phyloP scores from a whole-genome alignment of 2,113 vertebrate species.

The Gobio gobio region DNA sequence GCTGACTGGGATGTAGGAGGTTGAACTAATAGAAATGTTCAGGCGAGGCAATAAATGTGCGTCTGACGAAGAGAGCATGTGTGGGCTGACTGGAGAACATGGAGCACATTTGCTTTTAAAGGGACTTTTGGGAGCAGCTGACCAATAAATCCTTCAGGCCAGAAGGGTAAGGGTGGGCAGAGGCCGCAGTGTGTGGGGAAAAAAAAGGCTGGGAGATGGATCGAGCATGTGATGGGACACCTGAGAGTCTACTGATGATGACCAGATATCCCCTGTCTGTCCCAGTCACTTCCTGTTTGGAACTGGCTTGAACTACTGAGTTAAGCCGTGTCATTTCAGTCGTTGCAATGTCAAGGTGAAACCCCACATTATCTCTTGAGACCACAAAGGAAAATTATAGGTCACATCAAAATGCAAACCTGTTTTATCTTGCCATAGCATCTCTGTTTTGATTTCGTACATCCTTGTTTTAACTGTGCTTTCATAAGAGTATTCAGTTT shows the following conservation, averaged over 20 bases:
- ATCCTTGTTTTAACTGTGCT: background rate
- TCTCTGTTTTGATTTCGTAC: conserved; percentile 16
- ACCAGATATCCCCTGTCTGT: conserved; percentile 8
- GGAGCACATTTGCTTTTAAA: conserved; percentile 58
- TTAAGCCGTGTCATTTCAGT: conserved; percentile 19
- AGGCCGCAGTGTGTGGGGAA: conserved; percentile 50
- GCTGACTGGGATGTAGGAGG: conserved; percentile 62
- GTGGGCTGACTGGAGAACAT: conserved; percentile 73
- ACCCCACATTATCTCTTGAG: background rate
- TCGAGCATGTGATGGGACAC: background rate
- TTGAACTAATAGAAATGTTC: conserved; percentile 71
- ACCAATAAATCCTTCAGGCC: conserved; percentile 76
- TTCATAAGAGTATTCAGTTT: background rate
- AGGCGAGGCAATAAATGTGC: conserved; percentile 65
- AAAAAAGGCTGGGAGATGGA: background rate
- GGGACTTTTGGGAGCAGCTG: conserved; percentile 68
- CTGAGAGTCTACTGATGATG: conserved; percentile 26
- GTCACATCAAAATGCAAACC: conserved; percentile 1
- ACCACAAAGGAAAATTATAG: conserved; percentile 4
- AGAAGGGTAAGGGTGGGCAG: conserved; percentile 64
- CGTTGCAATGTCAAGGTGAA: conserved; percentile 4
- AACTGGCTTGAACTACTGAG: background rate
- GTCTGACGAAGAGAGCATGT: conserved; percentile 70
- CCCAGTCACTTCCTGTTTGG: conserved; percentile 8
- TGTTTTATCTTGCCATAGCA: conserved; percentile 23